A percentile compares a stretch with the other conserved stretches of the same genome.
Conservation (phyloP, 1,140 invertebrate genomes). For the Drosophila navojoa region DNA sequence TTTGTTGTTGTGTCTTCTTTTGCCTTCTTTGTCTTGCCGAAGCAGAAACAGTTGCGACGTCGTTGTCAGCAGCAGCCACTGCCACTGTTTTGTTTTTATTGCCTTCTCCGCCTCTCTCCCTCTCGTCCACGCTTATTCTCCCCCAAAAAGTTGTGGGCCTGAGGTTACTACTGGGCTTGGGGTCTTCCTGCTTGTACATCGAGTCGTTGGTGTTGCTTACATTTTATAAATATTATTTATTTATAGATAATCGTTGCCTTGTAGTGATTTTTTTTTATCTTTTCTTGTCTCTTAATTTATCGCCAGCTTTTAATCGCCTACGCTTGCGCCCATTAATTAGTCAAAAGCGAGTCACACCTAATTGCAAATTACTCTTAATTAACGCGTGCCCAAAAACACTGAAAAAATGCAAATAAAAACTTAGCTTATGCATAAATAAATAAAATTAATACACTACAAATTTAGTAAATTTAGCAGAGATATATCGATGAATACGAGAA, state of each 20-base stretch:
- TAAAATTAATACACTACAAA: too few species aligned
- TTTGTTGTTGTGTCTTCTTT: slow-evolving; percentile 15
- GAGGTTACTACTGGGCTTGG: neutral
- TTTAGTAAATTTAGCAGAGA: too few species aligned
- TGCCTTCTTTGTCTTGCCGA: slow-evolving; percentile 56
- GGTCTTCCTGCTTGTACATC: slow-evolving; percentile 8
- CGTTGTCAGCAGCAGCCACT: neutral
- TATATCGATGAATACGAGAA: too few species aligned
- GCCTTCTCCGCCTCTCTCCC: neutral
- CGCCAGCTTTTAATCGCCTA: slow-evolving; percentile 48
- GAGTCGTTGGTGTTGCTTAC: neutral
- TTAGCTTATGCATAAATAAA: too few species aligned
- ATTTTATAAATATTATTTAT: slow-evolving; percentile 45
- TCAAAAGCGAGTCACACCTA: slow-evolving; percentile 40
- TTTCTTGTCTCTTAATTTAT: slow-evolving; percentile 34
- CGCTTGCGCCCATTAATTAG: slow-evolving; percentile 46
- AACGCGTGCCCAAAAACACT: slow-evolving; percentile 17
- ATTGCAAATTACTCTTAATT: slow-evolving; percentile 66
- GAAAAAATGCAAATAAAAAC: slow-evolving; percentile 7
- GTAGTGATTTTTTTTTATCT: neutral
- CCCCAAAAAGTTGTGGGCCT: slow-evolving; percentile 2
- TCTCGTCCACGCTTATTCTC: neutral
- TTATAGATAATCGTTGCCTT: slow-evolving; percentile 13
- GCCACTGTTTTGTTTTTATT: slow-evolving; percentile 7
- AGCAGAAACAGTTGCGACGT: slow-evolving; percentile 61